These are phyloP conservation scores for Kobus ellipsiprymnus DNA, from an alignment of 2,113 vertebrate species.

Conservation along the genomic window DNA sequence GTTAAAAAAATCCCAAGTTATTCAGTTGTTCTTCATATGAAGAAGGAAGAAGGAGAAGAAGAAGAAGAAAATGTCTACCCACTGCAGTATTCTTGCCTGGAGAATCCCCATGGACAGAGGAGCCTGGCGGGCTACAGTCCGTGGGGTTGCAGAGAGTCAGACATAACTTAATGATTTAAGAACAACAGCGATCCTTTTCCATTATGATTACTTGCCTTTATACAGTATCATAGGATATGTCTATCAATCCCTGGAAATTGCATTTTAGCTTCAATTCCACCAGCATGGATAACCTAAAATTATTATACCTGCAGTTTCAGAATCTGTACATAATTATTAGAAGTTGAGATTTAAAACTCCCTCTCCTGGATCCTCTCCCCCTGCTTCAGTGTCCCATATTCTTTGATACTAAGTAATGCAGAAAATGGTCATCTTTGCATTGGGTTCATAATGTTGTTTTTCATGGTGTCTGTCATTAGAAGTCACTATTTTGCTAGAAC, in stretches of 20 bases:
- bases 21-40: background rate
- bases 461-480: background rate
- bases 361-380: background rate
- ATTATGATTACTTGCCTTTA: background rate
- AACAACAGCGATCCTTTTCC: background rate
- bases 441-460: background rate
- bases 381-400: background rate
- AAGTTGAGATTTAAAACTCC: background rate
- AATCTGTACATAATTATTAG: background rate
- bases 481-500: background rate
- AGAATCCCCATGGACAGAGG: background rate
- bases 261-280: background rate
- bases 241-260: background rate
- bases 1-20: background rate
- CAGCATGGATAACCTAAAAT: background rate
- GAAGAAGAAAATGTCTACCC: background rate
- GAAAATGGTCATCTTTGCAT: background rate
- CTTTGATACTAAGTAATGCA: background rate
- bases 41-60: background rate
- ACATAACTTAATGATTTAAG: background rate
- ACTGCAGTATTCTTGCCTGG: background rate
- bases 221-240: background rate
- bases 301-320: background rate
- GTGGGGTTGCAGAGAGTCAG: background rate
- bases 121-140: background rate